A percentile compares a stretch with the other conserved stretches of the same genome.
Conservation (phyloP, 2,797 vertebrate species). For the Lutjanus campechanus region DNA sequence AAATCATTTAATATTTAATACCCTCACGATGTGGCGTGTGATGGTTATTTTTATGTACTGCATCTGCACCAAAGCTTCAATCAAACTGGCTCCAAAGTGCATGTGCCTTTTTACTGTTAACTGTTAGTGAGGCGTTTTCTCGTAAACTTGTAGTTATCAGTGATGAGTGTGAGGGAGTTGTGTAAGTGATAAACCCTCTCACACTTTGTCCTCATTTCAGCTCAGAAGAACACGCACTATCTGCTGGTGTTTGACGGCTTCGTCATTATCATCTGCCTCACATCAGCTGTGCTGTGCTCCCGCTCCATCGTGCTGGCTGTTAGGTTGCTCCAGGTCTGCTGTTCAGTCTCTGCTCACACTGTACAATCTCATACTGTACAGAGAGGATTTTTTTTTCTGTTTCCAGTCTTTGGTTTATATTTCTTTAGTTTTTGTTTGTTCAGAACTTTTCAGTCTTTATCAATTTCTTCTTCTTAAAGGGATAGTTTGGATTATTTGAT, state of each 20-base stretch:
- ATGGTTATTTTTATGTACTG: not conserved
- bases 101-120: not conserved
- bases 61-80: not conserved
- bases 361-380: not conserved
- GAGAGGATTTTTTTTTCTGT: not conserved
- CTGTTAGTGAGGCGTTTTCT: constrained; percentile 41
- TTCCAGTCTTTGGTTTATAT: not conserved
- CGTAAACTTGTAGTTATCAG: constrained; percentile 53
- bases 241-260: constrained; percentile 93
- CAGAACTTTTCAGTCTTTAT: not conserved
- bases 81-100: not conserved
- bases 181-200: constrained; percentile 53
- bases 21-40: too few relatives aligned
- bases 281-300: constrained; percentile 92
- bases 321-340: constrained; percentile 89
- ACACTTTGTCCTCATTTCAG: constrained; percentile 76
- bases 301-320: constrained; percentile 94
- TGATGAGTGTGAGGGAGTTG: constrained; percentile 36
- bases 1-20: not conserved
- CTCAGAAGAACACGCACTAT: constrained; percentile 93
- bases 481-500: too few relatives aligned
- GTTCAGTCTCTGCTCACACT: not conserved
- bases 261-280: constrained; percentile 92
- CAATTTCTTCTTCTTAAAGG: not conserved
- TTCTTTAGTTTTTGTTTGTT: not conserved